Conservation (phyloP, 1,140 invertebrate species). For the Pantala flavescens region DNA sequence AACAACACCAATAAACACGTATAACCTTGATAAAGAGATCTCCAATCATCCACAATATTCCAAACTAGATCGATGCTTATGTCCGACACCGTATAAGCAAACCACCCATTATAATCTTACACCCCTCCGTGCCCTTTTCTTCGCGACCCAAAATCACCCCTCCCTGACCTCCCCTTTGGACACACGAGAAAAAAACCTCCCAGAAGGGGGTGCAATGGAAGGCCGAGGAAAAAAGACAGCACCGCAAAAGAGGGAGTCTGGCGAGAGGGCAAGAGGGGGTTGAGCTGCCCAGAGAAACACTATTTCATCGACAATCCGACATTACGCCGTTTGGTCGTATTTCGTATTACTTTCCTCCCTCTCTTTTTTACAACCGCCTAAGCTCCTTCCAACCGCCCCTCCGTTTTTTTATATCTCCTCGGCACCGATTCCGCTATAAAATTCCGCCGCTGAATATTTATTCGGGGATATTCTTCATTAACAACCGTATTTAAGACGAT, state of each 20-base stretch:
- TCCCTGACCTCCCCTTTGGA: no score
- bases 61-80: no score
- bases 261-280: neutral
- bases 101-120: no score
- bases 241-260: neutral
- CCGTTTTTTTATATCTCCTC: neutral
- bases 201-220: neutral
- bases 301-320: conserved; percentile 6
- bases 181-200: no score
- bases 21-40: no score
- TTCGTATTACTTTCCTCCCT: conserved; percentile 11
- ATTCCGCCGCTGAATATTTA: neutral
- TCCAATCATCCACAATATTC: no score
- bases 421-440: neutral
- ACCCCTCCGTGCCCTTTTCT: no score
- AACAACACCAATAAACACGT: no score
- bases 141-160: no score
- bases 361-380: neutral
- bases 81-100: no score
- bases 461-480: conserved; percentile 9
- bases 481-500: conserved; percentile 9
- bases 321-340: neutral
- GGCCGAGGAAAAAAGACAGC: neutral
- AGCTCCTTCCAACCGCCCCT: neutral
- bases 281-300: neutral